A percentile compares a stretch with the other conserved stretches of the same genome.
Evolutionary conservation across 1,140 invertebrate genomes (phyloP).

Genomic region (Megathymus violae): DNA sequence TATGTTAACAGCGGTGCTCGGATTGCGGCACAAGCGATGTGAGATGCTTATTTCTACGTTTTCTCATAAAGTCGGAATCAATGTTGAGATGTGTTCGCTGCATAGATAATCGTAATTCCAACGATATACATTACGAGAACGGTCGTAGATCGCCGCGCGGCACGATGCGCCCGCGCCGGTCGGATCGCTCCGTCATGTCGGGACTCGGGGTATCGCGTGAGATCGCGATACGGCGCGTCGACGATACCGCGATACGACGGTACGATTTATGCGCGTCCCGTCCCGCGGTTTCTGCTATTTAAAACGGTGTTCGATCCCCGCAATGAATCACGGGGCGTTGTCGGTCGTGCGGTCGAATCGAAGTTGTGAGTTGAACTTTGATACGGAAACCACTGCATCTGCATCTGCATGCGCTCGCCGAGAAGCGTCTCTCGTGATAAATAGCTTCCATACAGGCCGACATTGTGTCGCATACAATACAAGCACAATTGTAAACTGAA

Average conservation of each 20-base stretch:
- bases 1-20: too few relatives aligned
- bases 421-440: too few relatives aligned
- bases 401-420: too few relatives aligned
- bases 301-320: slow-evolving; percentile 22
- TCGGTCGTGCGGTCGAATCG: slow-evolving; percentile 6
- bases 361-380: slow-evolving; percentile 19
- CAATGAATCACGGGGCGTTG: slow-evolving; percentile 18
- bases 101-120: slow-evolving; percentile 17
- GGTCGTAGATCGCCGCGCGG: slow-evolving; percentile 20
- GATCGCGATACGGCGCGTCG: slow-evolving; percentile 23
- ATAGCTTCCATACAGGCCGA: too few relatives aligned
- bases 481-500: too few relatives aligned
- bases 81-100: neutral
- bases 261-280: slow-evolving; percentile 23
- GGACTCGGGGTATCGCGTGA: slow-evolving; percentile 21
- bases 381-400: slow-evolving; percentile 1
- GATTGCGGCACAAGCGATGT: too few relatives aligned
- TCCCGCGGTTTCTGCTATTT: slow-evolving; percentile 18
- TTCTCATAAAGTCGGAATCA: too few relatives aligned
- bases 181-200: slow-evolving; percentile 32
- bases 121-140: slow-evolving; percentile 14
- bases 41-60: too few relatives aligned
- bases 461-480: too few relatives aligned
- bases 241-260: slow-evolving; percentile 15
- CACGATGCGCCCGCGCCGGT: slow-evolving; percentile 22